Evolutionary conservation across 2,797 vertebrate genomes (phyloP), one percentile per base, ranked within the genome.

Genomic region (Cossypha niveicapilla): DNA sequence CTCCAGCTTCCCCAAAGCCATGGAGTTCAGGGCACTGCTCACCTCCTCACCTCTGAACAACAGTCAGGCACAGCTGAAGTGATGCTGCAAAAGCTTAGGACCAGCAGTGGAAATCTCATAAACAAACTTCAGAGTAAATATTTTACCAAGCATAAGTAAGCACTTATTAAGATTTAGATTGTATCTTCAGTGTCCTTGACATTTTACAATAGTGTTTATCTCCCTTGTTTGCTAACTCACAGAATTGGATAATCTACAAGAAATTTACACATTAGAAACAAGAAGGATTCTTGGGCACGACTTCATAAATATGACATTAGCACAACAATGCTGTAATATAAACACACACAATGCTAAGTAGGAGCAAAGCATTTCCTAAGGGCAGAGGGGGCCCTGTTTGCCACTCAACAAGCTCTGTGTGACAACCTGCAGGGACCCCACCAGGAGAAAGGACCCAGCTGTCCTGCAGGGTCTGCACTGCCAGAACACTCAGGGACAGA

Each of bases 151-250:
- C 53, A 24, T 10, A 54, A 50, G 8, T 57, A 85, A 77, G 39
- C 22, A 39, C 57, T 88, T 85, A 73, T 70, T 57, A 72, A 95
- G 75, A 87, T 92, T 77, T 54, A 47, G 74, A 82, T 54, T 1
- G 0, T n/a, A 67, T 80, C 54, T 77, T 68, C 72, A 32, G 65
- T 53, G 39, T 54, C 86, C 84, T 77, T 91, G 92, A 94, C 86
- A 80, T 95, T 90, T 93, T 65, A 83, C 89, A 92, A 75, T 32
- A 76, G 44, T 23, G 56, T 87, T 94, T 93, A 71, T 87, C 74
- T 81, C 58, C 32, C 50, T 41, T 77, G n/a, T 71, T 94, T 88
- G 63, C 68, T 84, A 91, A 85, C 82, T 80, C 80, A 50, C 53
- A 65, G 78, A 85, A 82, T 2, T 75, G 79, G 50, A 74, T 86